A percentile compares a stretch with the other conserved stretches of the same genome.
These are phyloP conservation scores for Odontothrips loti DNA, from an alignment of 2,888 invertebrate genomes.

Conservation along the genomic window DNA sequence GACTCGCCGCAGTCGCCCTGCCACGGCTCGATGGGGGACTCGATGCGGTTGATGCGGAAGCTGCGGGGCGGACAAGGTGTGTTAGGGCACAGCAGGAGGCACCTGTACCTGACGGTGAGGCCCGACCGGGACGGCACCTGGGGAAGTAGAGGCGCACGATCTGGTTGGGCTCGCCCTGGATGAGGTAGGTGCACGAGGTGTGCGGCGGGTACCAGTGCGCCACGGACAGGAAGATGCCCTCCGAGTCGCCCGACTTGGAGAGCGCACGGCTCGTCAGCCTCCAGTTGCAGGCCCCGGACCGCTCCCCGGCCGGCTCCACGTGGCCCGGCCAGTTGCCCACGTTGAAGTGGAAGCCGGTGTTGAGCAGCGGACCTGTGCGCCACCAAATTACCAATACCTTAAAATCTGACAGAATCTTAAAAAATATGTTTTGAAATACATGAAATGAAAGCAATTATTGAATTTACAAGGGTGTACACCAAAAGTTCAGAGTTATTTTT, in stretches of 20 bases:
- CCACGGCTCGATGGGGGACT: constrained; percentile 79
- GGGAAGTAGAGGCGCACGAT: constrained; percentile 87
- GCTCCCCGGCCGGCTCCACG: constrained; percentile 78
- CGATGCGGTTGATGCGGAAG: constrained; percentile 82
- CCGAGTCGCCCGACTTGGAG: constrained; percentile 71
- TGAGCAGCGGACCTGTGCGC: constrained; percentile 70
- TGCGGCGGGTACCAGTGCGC: constrained; percentile 94
- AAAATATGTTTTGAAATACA: no score
- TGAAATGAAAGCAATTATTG: no score
- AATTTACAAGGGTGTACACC: no score
- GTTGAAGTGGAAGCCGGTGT: constrained; percentile 92
- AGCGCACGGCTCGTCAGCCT: constrained; percentile 76
- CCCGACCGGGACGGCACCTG: constrained; percentile 58
- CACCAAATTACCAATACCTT: no score
- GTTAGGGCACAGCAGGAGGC: no score
- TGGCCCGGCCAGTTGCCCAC: constrained; percentile 93
- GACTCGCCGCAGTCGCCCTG: constrained; percentile 89
- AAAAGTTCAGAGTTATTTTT: no score
- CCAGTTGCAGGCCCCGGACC: constrained; percentile 86
- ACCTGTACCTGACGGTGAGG: no score
- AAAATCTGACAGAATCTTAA: no score
- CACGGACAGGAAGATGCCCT: constrained; percentile 85
- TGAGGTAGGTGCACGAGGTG: constrained; percentile 85
- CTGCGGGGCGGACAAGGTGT: constrained; percentile 50
- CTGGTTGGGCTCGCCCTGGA: constrained; percentile 80